phyloP scores from a whole-genome alignment of 2,888 invertebrate species.

The Lamellibrachia satsuma region DNA sequence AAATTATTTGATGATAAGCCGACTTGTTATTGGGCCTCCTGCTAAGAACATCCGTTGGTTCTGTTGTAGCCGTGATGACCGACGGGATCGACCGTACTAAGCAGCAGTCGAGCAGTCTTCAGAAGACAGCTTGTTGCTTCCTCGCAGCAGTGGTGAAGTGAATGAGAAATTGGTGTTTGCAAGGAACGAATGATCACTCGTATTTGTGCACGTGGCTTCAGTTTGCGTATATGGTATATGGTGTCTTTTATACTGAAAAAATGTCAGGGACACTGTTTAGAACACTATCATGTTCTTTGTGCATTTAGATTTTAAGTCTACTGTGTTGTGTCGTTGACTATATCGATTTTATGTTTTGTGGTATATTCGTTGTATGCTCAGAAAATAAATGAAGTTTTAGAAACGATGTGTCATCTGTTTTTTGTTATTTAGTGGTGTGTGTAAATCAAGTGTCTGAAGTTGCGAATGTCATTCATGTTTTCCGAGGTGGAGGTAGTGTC shows the following conservation, averaged over 20 bases:
- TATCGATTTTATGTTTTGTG: neutral
- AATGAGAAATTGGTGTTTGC: slow-evolving; percentile 1
- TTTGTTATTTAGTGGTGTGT: neutral
- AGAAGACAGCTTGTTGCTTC: neutral
- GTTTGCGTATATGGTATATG: slow-evolving; percentile 7
- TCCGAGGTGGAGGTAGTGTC: too few relatives aligned
- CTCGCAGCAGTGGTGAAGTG: slow-evolving; percentile 5
- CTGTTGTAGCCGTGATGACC: slow-evolving; percentile 21
- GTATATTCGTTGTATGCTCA: neutral
- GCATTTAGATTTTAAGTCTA: slow-evolving; percentile 13
- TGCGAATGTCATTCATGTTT: too few relatives aligned
- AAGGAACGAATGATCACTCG: neutral
- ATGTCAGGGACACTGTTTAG: neutral
- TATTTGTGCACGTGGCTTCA: slow-evolving; percentile 6
- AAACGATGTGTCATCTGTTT: neutral
- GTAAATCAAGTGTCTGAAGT: neutral
- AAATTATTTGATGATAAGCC: too few relatives aligned
- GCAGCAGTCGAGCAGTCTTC: neutral
- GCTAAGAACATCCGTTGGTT: neutral
- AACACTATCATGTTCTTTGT: neutral
- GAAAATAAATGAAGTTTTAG: slow-evolving; percentile 6
- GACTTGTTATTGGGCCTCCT: neutral
- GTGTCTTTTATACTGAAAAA: neutral
- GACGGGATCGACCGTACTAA: slow-evolving; percentile 23
- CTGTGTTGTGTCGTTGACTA: neutral